Percentiles rank a stretch among this genome's conserved stretches.
Evolutionary conservation across 2,888 invertebrate genomes (phyloP).

Genomic region (Parelbella ahira): DNA sequence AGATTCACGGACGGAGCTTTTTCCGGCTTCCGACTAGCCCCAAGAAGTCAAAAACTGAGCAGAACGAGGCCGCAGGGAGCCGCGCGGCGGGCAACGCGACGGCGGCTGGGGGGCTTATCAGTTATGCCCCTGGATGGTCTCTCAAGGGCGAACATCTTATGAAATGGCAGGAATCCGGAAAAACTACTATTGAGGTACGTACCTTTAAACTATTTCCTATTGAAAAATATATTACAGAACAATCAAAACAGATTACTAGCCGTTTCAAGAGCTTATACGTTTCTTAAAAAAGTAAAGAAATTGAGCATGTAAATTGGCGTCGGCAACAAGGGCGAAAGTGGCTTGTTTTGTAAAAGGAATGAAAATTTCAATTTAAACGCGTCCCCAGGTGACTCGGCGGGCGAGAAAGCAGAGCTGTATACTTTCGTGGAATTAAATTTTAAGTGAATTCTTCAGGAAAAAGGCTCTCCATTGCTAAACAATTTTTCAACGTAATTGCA

Average conservation of each 20-base stretch:
- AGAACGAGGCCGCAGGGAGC: conserved; percentile 40
- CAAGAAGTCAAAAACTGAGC: conserved; percentile 70
- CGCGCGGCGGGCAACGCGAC: conserved; percentile 38
- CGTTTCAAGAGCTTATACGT: conserved; percentile 13
- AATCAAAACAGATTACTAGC: too few species aligned
- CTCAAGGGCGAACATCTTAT: conserved; percentile 82
- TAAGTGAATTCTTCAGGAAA: conserved; percentile 13
- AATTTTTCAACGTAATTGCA: too few species aligned
- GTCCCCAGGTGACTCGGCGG: conserved; percentile 58
- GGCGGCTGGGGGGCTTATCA: conserved; percentile 71
- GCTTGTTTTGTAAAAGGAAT: conserved; percentile 63
- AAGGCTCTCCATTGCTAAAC: not conserved
- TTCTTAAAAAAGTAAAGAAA: conserved; percentile 32
- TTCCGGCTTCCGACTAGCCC: conserved; percentile 77
- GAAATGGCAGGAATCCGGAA: conserved; percentile 82
- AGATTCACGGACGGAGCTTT: conserved; percentile 72
- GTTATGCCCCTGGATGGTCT: conserved; percentile 83
- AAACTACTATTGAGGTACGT: conserved; percentile 80
- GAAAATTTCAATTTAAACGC: conserved; percentile 73
- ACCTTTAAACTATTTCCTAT: too few species aligned
- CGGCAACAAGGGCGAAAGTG: conserved; percentile 40
- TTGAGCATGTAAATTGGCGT: conserved; percentile 61
- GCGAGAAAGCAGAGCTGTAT: conserved; percentile 39
- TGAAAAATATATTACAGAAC: too few species aligned
- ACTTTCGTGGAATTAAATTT: conserved; percentile 43